phyloP scores from a whole-genome alignment of 2,888 invertebrate species.

The Clistopyga incitator region DNA sequence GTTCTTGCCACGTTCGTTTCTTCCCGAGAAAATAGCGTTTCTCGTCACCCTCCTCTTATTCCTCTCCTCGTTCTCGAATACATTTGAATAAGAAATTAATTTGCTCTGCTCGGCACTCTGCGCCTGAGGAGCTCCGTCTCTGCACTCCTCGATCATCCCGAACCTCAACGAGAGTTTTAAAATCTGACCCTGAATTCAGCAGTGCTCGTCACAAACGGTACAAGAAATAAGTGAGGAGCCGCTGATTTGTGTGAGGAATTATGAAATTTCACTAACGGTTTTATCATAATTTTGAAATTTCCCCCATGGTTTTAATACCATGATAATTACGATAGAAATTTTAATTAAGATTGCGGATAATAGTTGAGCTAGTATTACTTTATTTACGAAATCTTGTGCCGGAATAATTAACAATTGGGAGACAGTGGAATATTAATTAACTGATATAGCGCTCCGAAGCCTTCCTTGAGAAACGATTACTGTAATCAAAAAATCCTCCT shows the following conservation, averaged over 20 bases:
- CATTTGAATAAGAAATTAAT: constrained; percentile 71
- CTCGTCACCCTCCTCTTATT: constrained; percentile 6
- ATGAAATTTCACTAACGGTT: background rate
- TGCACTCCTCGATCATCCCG: background rate
- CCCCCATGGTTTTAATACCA: background rate
- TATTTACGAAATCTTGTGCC: too few species aligned
- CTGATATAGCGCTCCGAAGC: too few species aligned
- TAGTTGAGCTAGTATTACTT: too few species aligned
- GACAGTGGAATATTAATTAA: too few species aligned
- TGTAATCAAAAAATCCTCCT: too few species aligned
- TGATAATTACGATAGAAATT: too few species aligned
- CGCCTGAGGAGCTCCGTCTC: constrained; percentile 21
- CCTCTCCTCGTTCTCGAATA: constrained; percentile 58
- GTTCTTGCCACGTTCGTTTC: constrained; percentile 44
- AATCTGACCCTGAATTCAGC: background rate
- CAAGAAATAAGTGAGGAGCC: background rate
- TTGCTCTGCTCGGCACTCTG: constrained; percentile 57
- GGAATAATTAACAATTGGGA: too few species aligned
- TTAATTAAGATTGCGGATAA: too few species aligned
- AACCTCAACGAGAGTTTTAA: constrained; percentile 41
- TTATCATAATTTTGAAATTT: background rate
- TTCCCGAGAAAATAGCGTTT: constrained; percentile 49
- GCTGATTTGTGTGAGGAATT: background rate
- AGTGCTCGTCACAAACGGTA: background rate
- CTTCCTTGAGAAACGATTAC: too few species aligned